Evolutionary conservation across 2,888 invertebrate species (phyloP), one percentile per base, ranked within the genome.

Genomic region (Aspidiotus rigidus): DNA sequence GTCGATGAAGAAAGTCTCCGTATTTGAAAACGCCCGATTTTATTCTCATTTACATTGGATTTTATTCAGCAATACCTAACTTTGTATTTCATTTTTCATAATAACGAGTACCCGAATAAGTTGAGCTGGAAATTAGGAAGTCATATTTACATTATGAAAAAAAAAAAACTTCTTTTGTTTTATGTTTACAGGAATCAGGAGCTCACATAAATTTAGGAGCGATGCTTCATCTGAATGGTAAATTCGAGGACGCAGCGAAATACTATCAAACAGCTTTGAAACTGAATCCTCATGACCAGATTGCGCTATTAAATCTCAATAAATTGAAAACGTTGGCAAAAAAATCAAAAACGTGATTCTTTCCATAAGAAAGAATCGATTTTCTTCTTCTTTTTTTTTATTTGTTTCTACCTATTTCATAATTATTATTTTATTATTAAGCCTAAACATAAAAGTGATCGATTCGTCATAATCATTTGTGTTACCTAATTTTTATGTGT

Each of bases 171-270:
- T 3, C 5, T 28, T 28, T 28, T n/a, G 2, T n/a, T 16, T 7
- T 57, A 1, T 60, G 8, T 73, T 72, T 78, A 0, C 79, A 92
- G 86, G 91, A 93, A 76, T 89, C 94, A 0, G 86, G 91, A 73
- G 90, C 92, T 71, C 93, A 94, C 79, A 93, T 94, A 76, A 96
- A 97, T 79, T 83, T 95, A 70, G 97, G 96, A 39, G 96, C 96
- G 70, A 96, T 97, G 77, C 82, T 94, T 71, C 96, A 97, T 80
- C 83, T 94, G 73, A 92, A 95, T 78, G 93, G 93, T 39, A 93
- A 93, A 79, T 88, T 92, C 75, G 81, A 83, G 40, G 90, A 93
- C 73, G 97, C 97, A 0, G 92, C 93, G 60, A 82, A 84, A 15
- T 89, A 91, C 71, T 97, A 97, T 79, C 83, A 88, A 74, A 85